A percentile compares a stretch with the other conserved stretches of the same genome.
phyloP scores from a whole-genome alignment of 1,140 invertebrate species.

The Lamellibrachia luymesi region DNA sequence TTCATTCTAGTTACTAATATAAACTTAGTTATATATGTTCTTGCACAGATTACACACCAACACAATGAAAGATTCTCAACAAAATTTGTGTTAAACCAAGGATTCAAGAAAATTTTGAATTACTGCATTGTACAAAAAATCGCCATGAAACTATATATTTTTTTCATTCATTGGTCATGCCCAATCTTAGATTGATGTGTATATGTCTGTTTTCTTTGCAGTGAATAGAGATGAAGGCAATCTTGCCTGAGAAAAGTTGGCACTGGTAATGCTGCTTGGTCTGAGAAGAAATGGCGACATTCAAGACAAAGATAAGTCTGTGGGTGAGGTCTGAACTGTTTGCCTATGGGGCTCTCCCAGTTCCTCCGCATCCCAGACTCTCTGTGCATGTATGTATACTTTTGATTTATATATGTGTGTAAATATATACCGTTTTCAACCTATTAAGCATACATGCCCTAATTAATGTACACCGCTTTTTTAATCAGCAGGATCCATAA shows the following conservation, averaged over 20 bases:
- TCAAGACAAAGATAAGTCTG: slow-evolving; percentile 27
- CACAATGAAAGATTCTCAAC: neutral
- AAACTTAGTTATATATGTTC: neutral
- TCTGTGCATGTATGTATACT: slow-evolving; percentile 38
- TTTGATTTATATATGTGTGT: neutral
- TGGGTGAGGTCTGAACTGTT: slow-evolving; percentile 57
- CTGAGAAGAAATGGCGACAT: neutral
- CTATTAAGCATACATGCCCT: too few relatives aligned
- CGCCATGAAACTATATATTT: neutral
- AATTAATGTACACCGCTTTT: too few relatives aligned
- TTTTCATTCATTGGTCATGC: neutral
- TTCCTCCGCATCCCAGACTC: slow-evolving; percentile 45
- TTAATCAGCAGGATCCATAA: too few relatives aligned
- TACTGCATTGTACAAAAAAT: neutral
- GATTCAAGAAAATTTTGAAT: neutral
- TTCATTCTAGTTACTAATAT: too few relatives aligned
- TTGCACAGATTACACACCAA: neutral
- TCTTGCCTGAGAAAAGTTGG: neutral
- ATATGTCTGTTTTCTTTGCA: neutral
- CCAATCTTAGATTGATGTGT: neutral
- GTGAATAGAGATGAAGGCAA: neutral
- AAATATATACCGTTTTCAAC: too few relatives aligned
- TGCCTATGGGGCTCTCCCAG: slow-evolving; percentile 51
- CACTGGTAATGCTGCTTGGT: neutral
- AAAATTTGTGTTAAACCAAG: neutral